A percentile compares a stretch with the other conserved stretches of the same genome.
phyloP scores from a whole-genome alignment of 2,797 vertebrate species.

The Pantherophis vulpinus region DNA sequence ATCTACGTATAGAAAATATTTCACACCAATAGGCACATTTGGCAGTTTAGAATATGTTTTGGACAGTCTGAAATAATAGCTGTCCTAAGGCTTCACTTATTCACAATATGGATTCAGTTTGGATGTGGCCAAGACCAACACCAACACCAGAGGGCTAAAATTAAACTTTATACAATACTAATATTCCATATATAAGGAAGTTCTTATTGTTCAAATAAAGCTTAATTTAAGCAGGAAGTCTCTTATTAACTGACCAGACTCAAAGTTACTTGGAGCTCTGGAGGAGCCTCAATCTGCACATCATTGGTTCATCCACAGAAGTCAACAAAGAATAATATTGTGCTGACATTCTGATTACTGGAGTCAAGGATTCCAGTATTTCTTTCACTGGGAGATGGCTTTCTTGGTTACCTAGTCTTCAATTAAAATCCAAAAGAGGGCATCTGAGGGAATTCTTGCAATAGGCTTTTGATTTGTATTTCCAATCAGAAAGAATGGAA shows the following conservation, averaged over 20 bases:
- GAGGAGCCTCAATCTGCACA: not conserved
- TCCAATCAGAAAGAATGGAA: not conserved
- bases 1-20: not conserved
- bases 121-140: not conserved
- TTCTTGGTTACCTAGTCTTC: not conserved
- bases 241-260: not conserved
- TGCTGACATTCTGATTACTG: not conserved
- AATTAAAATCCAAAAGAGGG: not conserved
- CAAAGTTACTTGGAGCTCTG: not conserved
- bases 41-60: not conserved
- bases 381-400: not conserved
- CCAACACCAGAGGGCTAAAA: not conserved
- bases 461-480: not conserved
- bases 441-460: not conserved
- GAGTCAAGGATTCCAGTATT: not conserved
- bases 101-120: not conserved
- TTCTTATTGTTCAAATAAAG: not conserved
- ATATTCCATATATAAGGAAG: not conserved
- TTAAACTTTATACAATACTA: not conserved
- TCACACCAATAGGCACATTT: not conserved
- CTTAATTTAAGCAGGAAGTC: not conserved
- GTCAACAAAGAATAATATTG: not conserved
- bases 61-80: not conserved
- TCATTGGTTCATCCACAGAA: not conserved
- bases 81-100: not conserved